phyloP scores from a whole-genome alignment of 2,888 invertebrate genomes.

The Deroplatys truncata region DNA sequence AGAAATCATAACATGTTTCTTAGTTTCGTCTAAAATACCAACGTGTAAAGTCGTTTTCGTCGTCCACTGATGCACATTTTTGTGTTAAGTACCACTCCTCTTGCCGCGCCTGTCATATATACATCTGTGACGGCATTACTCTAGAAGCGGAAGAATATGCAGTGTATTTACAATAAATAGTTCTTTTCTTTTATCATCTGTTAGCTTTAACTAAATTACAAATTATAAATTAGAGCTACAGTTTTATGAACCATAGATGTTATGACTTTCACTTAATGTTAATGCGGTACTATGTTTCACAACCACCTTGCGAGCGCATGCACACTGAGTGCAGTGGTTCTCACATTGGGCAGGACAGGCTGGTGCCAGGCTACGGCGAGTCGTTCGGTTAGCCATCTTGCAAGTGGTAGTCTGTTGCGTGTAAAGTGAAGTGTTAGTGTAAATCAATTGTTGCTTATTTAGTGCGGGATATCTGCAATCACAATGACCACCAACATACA shows the following conservation, averaged over 20 bases:
- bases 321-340: slow-evolving; percentile 20
- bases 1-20: no score
- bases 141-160: not conserved
- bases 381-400: slow-evolving; percentile 32
- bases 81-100: not conserved
- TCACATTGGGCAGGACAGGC: slow-evolving; percentile 8
- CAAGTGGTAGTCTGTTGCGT: slow-evolving; percentile 8
- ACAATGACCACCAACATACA: slow-evolving; percentile 85
- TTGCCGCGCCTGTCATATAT: not conserved
- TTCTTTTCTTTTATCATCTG: not conserved
- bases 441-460: slow-evolving; percentile 7
- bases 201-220: not conserved
- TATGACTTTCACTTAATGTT: not conserved
- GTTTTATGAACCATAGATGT: not conserved
- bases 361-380: slow-evolving; percentile 34
- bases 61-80: not conserved
- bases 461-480: slow-evolving; percentile 13
- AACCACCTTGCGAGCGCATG: slow-evolving; percentile 45
- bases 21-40: no score
- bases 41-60: not conserved
- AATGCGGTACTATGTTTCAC: not conserved
- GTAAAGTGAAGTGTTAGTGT: slow-evolving; percentile 21
- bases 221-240: not conserved
- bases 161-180: not conserved
- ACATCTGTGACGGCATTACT: not conserved